A percentile compares a stretch with the other conserved stretches of the same genome.
These are phyloP conservation scores for Diprion similis DNA, from an alignment of 1,140 invertebrate species.

Conservation along the genomic window DNA sequence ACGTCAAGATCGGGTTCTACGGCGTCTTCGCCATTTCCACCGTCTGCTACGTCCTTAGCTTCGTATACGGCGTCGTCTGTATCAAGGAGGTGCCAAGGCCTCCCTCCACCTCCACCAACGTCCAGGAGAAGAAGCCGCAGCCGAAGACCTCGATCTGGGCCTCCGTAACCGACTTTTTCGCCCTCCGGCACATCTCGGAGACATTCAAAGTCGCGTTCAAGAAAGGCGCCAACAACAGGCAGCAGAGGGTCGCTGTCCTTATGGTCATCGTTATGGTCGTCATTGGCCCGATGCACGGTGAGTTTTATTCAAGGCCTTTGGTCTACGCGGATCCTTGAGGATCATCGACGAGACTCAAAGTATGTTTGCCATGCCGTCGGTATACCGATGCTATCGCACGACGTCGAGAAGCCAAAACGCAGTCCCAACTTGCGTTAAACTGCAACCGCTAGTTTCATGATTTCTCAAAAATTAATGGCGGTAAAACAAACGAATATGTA, in stretches of 20 bases:
- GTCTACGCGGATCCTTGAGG: not conserved
- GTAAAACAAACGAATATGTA: no score
- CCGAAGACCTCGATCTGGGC: slow-evolving; percentile 53
- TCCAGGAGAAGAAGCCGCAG: slow-evolving; percentile 33
- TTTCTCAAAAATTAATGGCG: no score
- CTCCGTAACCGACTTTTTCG: slow-evolving; percentile 70
- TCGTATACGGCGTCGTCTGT: slow-evolving; percentile 72
- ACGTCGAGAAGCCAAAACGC: no score
- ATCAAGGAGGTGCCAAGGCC: slow-evolving; percentile 64
- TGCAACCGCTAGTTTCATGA: no score
- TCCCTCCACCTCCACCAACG: slow-evolving; percentile 46
- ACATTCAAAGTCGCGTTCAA: slow-evolving; percentile 81
- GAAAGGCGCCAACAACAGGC: slow-evolving; percentile 73
- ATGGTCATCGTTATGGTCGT: slow-evolving; percentile 84
- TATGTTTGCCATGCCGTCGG: no score
- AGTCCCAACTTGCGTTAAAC: no score
- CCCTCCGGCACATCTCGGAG: slow-evolving; percentile 74
- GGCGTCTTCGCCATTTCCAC: slow-evolving; percentile 79
- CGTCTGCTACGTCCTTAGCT: slow-evolving; percentile 74
- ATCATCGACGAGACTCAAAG: no score
- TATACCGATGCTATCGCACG: no score
- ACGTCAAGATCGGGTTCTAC: slow-evolving; percentile 78
- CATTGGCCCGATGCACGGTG: slow-evolving; percentile 82
- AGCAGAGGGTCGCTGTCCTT: slow-evolving; percentile 74
- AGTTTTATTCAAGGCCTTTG: slow-evolving; percentile 49